These are phyloP conservation scores for Harmothoe impar DNA, from an alignment of 2,888 invertebrate genomes.

Conservation along the genomic window DNA sequence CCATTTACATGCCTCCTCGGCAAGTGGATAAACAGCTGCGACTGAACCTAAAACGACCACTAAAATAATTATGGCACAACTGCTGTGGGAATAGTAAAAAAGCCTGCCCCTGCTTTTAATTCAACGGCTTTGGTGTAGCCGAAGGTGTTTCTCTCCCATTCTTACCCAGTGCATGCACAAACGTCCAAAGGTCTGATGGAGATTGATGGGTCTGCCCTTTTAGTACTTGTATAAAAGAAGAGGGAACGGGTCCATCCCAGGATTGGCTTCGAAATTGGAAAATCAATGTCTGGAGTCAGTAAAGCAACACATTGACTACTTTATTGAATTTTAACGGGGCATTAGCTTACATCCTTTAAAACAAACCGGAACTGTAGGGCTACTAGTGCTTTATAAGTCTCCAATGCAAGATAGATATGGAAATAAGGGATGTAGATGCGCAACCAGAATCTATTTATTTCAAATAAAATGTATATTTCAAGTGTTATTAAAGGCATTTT, in stretches of 20 bases:
- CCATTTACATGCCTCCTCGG: neutral
- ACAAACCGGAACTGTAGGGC: too few relatives aligned
- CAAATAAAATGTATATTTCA: too few relatives aligned
- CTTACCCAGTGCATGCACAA: neutral
- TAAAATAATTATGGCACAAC: slow-evolving; percentile 8
- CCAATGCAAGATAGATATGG: too few relatives aligned
- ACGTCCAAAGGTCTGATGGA: neutral
- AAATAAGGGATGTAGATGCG: too few relatives aligned
- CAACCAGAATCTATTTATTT: too few relatives aligned
- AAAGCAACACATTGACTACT: neutral
- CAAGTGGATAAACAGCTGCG: neutral
- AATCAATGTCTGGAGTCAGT: slow-evolving; percentile 28
- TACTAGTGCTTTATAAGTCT: too few relatives aligned
- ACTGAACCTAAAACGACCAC: neutral
- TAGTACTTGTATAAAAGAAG: slow-evolving; percentile 14
- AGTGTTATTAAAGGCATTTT: too few relatives aligned
- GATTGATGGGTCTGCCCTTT: neutral
- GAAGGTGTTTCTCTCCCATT: neutral
- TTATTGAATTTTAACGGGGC: slow-evolving; percentile 5
- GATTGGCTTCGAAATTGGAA: neutral
- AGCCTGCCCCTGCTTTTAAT: neutral
- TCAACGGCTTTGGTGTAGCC: neutral
- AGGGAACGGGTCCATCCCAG: neutral
- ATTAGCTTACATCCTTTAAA: neutral
- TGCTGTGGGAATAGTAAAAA: slow-evolving; percentile 1